Evolutionary conservation across 2,888 invertebrate genomes (phyloP).

Genomic region (Luperina nickerlii): DNA sequence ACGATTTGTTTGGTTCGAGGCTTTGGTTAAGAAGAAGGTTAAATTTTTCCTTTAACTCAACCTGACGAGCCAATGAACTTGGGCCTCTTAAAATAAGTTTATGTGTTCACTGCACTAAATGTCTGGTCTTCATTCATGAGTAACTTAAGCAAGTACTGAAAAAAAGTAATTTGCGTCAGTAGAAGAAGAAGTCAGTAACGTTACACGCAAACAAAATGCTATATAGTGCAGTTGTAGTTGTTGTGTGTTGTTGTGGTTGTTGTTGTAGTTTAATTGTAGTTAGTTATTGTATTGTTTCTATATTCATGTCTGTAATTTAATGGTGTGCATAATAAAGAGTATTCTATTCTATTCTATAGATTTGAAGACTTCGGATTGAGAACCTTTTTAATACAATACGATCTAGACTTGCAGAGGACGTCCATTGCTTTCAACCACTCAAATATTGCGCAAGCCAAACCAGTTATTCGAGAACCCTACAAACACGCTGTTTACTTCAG

Average conservation of each 20-base stretch:
- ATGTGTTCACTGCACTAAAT: neutral
- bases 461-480: slow-evolving; percentile 13
- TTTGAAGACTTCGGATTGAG: neutral
- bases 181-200: neutral
- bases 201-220: neutral
- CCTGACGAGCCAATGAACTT: neutral
- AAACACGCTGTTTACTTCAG: slow-evolving; percentile 37
- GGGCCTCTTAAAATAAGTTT: neutral
- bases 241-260: too few species aligned
- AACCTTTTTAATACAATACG: neutral
- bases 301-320: too few species aligned
- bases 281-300: too few species aligned
- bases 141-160: neutral
- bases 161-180: neutral
- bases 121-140: neutral
- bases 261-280: too few species aligned
- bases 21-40: slow-evolving; percentile 1
- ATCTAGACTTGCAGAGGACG: neutral
- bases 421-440: neutral
- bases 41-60: neutral
- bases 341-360: too few species aligned
- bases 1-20: slow-evolving; percentile 11
- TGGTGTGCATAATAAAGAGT: too few species aligned
- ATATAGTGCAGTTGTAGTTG: too few species aligned
- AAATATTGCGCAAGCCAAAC: neutral